A percentile compares a stretch with the other conserved stretches of the same genome.
These are phyloP conservation scores for Leptothorax acervorum DNA, from an alignment of 2,888 invertebrate genomes.

Conservation along the genomic window DNA sequence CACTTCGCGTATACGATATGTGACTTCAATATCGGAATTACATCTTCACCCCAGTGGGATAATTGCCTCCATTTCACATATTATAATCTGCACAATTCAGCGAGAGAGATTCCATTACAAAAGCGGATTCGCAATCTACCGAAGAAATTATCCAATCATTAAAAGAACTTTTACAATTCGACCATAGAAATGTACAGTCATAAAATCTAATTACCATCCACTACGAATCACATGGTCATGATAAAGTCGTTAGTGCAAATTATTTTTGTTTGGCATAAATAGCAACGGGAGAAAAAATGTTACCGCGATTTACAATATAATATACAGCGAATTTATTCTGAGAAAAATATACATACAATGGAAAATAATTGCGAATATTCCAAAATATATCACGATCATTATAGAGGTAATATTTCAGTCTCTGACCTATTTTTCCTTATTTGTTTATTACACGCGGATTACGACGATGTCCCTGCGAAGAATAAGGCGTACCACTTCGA, in stretches of 20 bases:
- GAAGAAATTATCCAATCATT: slow-evolving; percentile 54
- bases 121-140: slow-evolving; percentile 39
- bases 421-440: slow-evolving; percentile 49
- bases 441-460: slow-evolving; percentile 52
- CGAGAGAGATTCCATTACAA: slow-evolving; percentile 50
- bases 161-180: slow-evolving; percentile 47
- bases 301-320: background rate
- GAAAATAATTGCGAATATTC: slow-evolving; percentile 17
- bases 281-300: background rate
- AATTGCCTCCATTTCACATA: slow-evolving; percentile 48
- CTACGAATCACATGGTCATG: background rate
- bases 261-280: slow-evolving; percentile 19
- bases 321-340: background rate
- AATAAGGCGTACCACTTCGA: slow-evolving; percentile 45
- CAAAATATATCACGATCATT: slow-evolving; percentile 2
- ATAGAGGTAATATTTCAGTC: slow-evolving; percentile 1
- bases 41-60: slow-evolving; percentile 42
- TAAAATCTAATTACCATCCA: slow-evolving; percentile 41
- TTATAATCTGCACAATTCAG: slow-evolving; percentile 52
- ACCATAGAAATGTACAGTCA: slow-evolving; percentile 35
- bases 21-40: slow-evolving; percentile 53
- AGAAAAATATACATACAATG: slow-evolving; percentile 15
- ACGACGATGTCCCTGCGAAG: slow-evolving; percentile 27
- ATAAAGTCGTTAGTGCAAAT: slow-evolving; percentile 20
- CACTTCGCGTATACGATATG: slow-evolving; percentile 17